A percentile compares a stretch with the other conserved stretches of the same genome.
Evolutionary conservation across 2,888 invertebrate species (phyloP).

Genomic region (Fabriciana adippe): DNA sequence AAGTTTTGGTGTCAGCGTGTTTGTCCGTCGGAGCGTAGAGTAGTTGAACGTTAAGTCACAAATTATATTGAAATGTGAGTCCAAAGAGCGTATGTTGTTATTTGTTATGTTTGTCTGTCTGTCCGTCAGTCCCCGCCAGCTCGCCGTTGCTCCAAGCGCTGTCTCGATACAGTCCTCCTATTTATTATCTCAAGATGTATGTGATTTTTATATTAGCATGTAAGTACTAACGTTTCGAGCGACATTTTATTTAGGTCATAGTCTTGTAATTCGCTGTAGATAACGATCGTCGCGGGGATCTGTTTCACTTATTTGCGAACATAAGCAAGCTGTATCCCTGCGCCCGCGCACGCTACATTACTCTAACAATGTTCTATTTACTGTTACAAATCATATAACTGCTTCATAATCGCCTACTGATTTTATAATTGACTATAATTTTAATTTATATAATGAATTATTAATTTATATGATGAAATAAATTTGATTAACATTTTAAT

Average conservation of each 20-base stretch:
- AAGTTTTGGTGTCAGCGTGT: constrained; percentile 5
- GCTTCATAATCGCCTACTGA: constrained; percentile 69
- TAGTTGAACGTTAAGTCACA: constrained; percentile 70
- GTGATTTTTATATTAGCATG: constrained; percentile 73
- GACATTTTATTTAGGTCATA: constrained; percentile 47
- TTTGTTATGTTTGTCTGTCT: constrained; percentile 53
- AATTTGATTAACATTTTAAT: constrained; percentile 62
- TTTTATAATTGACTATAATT: constrained; percentile 59
- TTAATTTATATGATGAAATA: constrained; percentile 72
- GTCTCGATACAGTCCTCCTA: constrained; percentile 73
- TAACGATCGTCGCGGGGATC: constrained; percentile 51
- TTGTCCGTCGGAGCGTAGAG: constrained; percentile 28
- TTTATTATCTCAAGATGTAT: constrained; percentile 78
- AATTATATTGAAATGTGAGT: constrained; percentile 57
- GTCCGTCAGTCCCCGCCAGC: constrained; percentile 64
- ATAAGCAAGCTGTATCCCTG: constrained; percentile 73
- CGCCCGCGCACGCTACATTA: constrained; percentile 46
- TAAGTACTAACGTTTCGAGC: constrained; percentile 67
- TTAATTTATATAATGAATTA: constrained; percentile 62
- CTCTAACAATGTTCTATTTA: constrained; percentile 45
- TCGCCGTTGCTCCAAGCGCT: constrained; percentile 70
- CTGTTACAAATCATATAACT: constrained; percentile 46
- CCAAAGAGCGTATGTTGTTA: constrained; percentile 73
- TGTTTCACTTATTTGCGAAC: constrained; percentile 70
- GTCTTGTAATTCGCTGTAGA: constrained; percentile 44